Conservation (phyloP, 2,113 vertebrate genomes). For the Ginglymostoma cirratum region DNA sequence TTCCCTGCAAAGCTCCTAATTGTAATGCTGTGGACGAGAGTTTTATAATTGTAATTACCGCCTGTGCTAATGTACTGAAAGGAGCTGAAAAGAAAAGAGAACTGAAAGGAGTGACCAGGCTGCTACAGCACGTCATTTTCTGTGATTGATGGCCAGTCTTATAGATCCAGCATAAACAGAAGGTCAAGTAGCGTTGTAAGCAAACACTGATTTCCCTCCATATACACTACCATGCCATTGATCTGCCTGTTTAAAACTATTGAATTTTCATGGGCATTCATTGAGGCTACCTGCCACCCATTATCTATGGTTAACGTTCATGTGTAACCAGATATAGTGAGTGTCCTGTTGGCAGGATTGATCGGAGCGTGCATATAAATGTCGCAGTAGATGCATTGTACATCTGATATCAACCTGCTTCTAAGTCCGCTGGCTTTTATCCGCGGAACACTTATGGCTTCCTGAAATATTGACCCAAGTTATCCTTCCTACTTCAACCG, state of each 20-base stretch:
- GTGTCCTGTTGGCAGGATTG: background rate
- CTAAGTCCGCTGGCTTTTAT: background rate
- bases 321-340: background rate
- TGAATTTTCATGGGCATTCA: background rate
- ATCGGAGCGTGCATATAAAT: background rate
- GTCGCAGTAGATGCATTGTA: background rate
- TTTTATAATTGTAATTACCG: constrained; percentile 3
- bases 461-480: background rate
- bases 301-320: background rate
- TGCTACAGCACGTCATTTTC: background rate
- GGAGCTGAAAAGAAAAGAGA: background rate
- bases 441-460: background rate
- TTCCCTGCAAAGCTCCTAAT: background rate
- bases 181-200: background rate
- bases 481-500: background rate
- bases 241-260: background rate
- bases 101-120: background rate
- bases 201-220: background rate
- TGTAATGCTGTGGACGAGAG: constrained; percentile 3
- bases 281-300: background rate
- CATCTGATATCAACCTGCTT: background rate
- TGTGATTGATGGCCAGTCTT: background rate
- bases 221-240: background rate
- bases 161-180: background rate
- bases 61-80: background rate